Conservation (phyloP, 35 echinoderm and acorn worm species). For the Diadema setosum region DNA sequence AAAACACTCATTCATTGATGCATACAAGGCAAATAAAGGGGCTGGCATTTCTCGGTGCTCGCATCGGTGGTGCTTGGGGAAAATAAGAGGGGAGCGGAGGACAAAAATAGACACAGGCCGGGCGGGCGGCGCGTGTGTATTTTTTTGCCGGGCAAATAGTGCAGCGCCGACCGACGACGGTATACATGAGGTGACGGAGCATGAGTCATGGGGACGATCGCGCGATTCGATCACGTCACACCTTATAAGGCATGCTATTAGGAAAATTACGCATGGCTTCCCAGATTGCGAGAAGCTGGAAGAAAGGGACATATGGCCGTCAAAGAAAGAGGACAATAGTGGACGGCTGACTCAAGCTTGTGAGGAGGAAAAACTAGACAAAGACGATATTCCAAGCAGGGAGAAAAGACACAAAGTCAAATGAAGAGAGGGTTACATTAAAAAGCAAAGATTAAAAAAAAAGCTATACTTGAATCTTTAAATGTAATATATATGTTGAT, state of each 20-base stretch:
- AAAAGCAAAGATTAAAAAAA: too few species aligned
- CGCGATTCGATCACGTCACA: background rate
- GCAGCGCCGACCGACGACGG: background rate
- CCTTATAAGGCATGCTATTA: constrained; percentile 23
- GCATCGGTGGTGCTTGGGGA: background rate
- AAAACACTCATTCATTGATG: constrained; percentile 15
- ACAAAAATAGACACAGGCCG: background rate
- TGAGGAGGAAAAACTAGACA: background rate
- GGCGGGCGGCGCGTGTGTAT: background rate
- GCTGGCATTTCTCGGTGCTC: too few species aligned
- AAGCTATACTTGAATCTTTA: too few species aligned
- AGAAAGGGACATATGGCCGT: background rate
- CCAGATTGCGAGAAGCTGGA: background rate
- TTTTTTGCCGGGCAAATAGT: background rate
- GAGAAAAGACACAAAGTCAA: too few species aligned
- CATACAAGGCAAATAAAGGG: constrained; percentile 5
- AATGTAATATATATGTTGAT: too few species aligned
- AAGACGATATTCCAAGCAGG: too few species aligned
- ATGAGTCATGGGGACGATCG: constrained; percentile 3
- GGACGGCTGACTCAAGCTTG: background rate
- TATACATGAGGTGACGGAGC: background rate
- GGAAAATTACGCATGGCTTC: background rate
- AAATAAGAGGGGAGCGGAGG: background rate
- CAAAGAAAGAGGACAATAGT: background rate
- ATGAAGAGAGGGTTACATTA: too few species aligned